A percentile compares a stretch with the other conserved stretches of the same genome.
phyloP scores from a whole-genome alignment of 2,113 vertebrate genomes.

The Hiodon alosoides region DNA sequence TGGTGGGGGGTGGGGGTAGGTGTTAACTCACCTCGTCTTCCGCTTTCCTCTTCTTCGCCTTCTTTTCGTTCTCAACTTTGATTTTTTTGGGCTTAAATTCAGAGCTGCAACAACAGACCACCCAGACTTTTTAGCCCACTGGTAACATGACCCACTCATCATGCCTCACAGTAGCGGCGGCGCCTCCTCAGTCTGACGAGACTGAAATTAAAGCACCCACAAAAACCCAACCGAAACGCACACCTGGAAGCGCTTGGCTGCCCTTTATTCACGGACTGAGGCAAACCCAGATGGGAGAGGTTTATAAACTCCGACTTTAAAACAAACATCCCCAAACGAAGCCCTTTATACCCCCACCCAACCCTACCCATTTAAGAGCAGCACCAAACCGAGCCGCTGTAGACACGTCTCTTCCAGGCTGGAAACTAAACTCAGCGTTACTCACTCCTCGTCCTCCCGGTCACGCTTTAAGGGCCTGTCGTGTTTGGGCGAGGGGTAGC shows the following conservation, averaged over 20 bases:
- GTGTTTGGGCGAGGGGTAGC: conserved; percentile 73
- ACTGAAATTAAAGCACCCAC: background rate
- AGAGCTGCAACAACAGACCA: conserved; percentile 54
- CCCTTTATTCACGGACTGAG: too few relatives aligned
- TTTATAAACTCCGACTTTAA: too few relatives aligned
- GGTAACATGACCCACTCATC: background rate
- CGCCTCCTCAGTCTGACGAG: too few relatives aligned
- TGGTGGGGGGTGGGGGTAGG: background rate
- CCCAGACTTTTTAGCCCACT: background rate
- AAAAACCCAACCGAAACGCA: background rate
- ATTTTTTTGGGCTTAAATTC: conserved; percentile 96
- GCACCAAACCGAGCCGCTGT: background rate
- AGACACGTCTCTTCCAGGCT: too few relatives aligned
- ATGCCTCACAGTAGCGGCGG: background rate
- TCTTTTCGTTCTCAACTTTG: conserved; percentile 89
- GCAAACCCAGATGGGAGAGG: too few relatives aligned
- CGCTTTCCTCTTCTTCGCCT: conserved; percentile 85
- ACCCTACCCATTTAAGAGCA: background rate
- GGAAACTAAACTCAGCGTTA: conserved; percentile 20
- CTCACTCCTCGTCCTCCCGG: conserved; percentile 83
- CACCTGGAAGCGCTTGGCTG: too few relatives aligned
- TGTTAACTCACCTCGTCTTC: conserved; percentile 61
- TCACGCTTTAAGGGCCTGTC: conserved; percentile 83
- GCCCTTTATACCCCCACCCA: too few relatives aligned
- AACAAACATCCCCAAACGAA: too few relatives aligned